phyloP scores from a whole-genome alignment of 2,113 vertebrate species.

The Poeciliopsis turrubarensis region DNA sequence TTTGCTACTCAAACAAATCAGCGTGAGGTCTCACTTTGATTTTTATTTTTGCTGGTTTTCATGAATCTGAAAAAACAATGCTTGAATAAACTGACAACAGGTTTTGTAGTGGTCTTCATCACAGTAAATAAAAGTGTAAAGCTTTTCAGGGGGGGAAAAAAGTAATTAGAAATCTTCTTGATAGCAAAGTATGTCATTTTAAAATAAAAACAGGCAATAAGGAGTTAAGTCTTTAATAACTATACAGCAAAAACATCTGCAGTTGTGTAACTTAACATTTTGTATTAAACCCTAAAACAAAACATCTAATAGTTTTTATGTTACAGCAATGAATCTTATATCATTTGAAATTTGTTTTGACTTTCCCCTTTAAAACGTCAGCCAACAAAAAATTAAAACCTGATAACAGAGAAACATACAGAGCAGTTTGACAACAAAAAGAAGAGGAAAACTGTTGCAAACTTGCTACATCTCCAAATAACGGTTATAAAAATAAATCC shows the following conservation, averaged over 20 bases:
- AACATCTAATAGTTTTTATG: not conserved
- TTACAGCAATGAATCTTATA: not conserved
- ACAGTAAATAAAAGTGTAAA: not conserved
- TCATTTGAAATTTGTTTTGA: constrained; percentile 34
- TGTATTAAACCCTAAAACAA: not conserved
- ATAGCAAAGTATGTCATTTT: not conserved
- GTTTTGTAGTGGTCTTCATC: too few species aligned
- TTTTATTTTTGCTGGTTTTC: not conserved
- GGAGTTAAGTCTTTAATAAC: not conserved
- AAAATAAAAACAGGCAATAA: not conserved
- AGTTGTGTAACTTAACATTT: not conserved
- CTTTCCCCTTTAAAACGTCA: constrained; percentile 47
- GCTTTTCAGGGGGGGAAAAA: not conserved
- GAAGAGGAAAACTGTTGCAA: constrained; percentile 15
- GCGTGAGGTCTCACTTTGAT: not conserved
- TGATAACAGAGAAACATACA: constrained; percentile 13
- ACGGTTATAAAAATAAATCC: constrained; percentile 19
- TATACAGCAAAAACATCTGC: not conserved
- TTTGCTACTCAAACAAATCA: too few species aligned
- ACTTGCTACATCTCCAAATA: constrained; percentile 24
- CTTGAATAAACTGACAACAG: too few species aligned
- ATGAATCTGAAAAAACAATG: not conserved
- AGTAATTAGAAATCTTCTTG: too few species aligned
- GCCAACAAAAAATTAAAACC: constrained; percentile 34
- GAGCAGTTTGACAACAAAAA: not conserved